Conservation (phyloP, 2,113 vertebrate species). For the Pseudopodoces humilis region DNA sequence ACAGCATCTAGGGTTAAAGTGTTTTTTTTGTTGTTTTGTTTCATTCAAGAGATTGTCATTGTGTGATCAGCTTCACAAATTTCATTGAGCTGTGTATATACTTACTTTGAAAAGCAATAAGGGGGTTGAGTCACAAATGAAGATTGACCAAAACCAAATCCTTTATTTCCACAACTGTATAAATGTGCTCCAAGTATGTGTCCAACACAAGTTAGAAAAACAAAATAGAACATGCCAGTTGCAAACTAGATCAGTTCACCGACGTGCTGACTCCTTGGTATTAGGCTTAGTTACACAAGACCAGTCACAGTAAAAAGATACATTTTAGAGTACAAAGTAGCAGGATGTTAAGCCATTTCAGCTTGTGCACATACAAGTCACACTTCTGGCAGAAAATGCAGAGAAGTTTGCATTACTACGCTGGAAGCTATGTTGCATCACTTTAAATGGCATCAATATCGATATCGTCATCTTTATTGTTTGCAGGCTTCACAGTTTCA, state of each 20-base stretch:
- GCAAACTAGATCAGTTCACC: slow-evolving; percentile 77
- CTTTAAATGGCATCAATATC: slow-evolving; percentile 97
- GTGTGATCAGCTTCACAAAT: accelerated
- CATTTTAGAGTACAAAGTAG: slow-evolving; percentile 75
- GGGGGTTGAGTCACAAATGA: slow-evolving; percentile 27
- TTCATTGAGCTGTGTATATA: background rate
- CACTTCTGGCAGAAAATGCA: slow-evolving; percentile 76
- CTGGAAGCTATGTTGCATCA: slow-evolving; percentile 69
- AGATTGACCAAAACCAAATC: slow-evolving; percentile 79
- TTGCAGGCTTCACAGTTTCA: slow-evolving; percentile 90
- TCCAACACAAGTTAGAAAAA: slow-evolving; percentile 78
- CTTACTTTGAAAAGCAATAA: slow-evolving; percentile 2
- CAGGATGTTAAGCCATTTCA: slow-evolving; percentile 77
- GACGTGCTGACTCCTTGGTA: slow-evolving; percentile 71
- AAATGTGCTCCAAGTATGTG: slow-evolving; percentile 78
- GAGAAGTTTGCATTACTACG: slow-evolving; percentile 65
- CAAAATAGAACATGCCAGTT: slow-evolving; percentile 79
- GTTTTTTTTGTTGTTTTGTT: background rate
- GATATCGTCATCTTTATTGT: slow-evolving; percentile 93
- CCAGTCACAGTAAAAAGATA: slow-evolving; percentile 77
- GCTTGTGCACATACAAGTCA: slow-evolving; percentile 77
- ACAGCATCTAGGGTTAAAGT: background rate
- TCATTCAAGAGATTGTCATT: accelerated
- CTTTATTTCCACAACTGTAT: slow-evolving; percentile 81
- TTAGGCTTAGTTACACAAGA: slow-evolving; percentile 77